These are phyloP conservation scores for Leptonema lineaticorne DNA, from an alignment of 1,140 invertebrate genomes.

Conservation along the genomic window DNA sequence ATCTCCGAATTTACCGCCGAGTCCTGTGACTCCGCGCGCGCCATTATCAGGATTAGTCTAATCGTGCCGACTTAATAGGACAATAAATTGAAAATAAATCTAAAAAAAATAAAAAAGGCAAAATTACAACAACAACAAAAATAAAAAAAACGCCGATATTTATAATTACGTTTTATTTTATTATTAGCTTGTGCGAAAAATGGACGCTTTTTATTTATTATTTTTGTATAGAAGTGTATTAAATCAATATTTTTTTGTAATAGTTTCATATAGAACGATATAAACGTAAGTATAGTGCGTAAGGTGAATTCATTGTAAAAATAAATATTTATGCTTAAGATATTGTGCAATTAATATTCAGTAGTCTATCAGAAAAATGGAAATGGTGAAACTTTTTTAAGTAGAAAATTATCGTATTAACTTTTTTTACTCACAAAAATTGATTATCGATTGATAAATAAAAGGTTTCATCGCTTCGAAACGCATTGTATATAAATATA, in stretches of 20 bases:
- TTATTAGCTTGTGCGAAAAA: neutral
- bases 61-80: constrained; percentile 36
- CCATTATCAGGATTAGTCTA: constrained; percentile 56
- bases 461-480: constrained; percentile 19
- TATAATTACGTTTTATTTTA: neutral
- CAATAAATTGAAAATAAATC: neutral
- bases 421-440: neutral
- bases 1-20: constrained; percentile 51
- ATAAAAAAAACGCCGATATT: too few species aligned
- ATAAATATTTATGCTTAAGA: constrained; percentile 3
- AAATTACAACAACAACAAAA: too few species aligned
- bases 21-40: constrained; percentile 54
- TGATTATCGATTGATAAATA: neutral
- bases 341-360: constrained; percentile 7
- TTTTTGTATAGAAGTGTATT: constrained; percentile 1
- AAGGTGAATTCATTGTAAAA: too few species aligned
- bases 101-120: neutral
- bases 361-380: neutral
- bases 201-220: neutral
- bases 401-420: neutral
- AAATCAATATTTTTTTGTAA: neutral
- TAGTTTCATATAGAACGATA: constrained; percentile 13
- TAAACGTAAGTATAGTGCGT: neutral
- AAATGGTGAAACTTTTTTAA: neutral
- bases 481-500: constrained; percentile 1